phyloP scores from a whole-genome alignment of 2,888 invertebrate species.

The Tyria jacobaeae region DNA sequence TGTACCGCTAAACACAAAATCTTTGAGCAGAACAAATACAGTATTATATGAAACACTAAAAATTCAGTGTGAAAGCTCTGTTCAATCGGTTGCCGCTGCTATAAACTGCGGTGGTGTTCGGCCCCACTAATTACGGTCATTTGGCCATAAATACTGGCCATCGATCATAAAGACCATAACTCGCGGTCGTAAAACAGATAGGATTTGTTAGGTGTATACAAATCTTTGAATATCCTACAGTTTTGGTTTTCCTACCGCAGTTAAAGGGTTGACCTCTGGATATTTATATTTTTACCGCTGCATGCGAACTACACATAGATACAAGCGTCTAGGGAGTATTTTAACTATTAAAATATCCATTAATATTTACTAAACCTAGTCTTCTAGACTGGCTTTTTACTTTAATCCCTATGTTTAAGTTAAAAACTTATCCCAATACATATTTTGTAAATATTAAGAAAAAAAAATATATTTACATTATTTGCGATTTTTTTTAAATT shows the following conservation, averaged over 20 bases:
- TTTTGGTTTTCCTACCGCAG: slow-evolving; percentile 30
- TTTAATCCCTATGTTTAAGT: too few species aligned
- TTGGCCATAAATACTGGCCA: slow-evolving; percentile 77
- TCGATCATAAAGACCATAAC: slow-evolving; percentile 81
- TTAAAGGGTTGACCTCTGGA: slow-evolving; percentile 18
- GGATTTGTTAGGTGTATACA: slow-evolving; percentile 57
- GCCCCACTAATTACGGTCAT: slow-evolving; percentile 77
- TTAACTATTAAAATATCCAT: too few species aligned
- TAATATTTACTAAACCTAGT: too few species aligned
- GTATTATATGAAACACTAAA: slow-evolving; percentile 42
- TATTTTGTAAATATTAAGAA: too few species aligned
- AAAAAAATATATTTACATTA: too few species aligned
- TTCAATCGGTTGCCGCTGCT: slow-evolving; percentile 63
- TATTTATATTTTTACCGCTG: slow-evolving; percentile 2
- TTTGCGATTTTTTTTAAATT: too few species aligned
- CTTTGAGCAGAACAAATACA: slow-evolving; percentile 45
- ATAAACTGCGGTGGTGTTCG: slow-evolving; percentile 63
- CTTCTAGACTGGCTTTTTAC: too few species aligned
- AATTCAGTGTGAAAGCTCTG: slow-evolving; percentile 57
- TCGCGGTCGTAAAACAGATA: slow-evolving; percentile 65
- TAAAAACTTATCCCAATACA: too few species aligned
- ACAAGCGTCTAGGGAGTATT: too few species aligned
- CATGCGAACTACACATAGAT: neutral
- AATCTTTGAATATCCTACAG: slow-evolving; percentile 50
- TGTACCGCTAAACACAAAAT: slow-evolving; percentile 43